These are phyloP conservation scores for Hoplostethus atlanticus DNA, from an alignment of 2,797 vertebrate genomes.

Conservation along the genomic window DNA sequence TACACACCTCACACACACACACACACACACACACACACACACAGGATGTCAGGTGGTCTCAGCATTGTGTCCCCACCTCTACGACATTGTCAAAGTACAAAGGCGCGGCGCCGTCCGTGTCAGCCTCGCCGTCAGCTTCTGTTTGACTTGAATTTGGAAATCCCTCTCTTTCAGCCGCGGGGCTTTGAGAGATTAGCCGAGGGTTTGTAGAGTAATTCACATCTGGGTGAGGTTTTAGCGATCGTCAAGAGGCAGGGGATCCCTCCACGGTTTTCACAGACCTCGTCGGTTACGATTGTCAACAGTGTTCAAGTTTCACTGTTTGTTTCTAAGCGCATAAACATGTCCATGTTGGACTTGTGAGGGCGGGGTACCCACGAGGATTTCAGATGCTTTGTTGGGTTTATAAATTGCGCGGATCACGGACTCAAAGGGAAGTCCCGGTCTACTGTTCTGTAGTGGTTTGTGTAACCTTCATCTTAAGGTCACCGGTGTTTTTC, in stretches of 20 bases:
- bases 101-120: constrained; percentile 50
- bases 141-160: constrained; percentile 66
- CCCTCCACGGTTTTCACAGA: constrained; percentile 36
- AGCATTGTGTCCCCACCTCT: constrained; percentile 70
- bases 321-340: constrained; percentile 34
- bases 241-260: constrained; percentile 38
- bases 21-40: background rate
- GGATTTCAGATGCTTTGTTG: constrained; percentile 49
- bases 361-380: constrained; percentile 6
- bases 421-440: constrained; percentile 39
- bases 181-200: constrained; percentile 62
- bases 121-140: constrained; percentile 56
- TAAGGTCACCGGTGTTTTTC: constrained; percentile 44
- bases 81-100: constrained; percentile 67
- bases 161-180: constrained; percentile 51
- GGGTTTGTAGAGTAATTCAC: constrained; percentile 46
- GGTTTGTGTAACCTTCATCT: constrained; percentile 54
- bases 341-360: constrained; percentile 20
- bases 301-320: constrained; percentile 52
- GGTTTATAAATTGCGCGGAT: constrained; percentile 46
- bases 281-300: constrained; percentile 47
- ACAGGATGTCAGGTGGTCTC: constrained; percentile 66
- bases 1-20: constrained; percentile 11
- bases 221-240: constrained; percentile 49
- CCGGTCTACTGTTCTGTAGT: constrained; percentile 26